Percentiles rank a stretch among this genome's conserved stretches.
Evolutionary conservation across 92 coral and sea anemone genomes (phyloP).

Genomic region (Palythoa heliodiscus): DNA sequence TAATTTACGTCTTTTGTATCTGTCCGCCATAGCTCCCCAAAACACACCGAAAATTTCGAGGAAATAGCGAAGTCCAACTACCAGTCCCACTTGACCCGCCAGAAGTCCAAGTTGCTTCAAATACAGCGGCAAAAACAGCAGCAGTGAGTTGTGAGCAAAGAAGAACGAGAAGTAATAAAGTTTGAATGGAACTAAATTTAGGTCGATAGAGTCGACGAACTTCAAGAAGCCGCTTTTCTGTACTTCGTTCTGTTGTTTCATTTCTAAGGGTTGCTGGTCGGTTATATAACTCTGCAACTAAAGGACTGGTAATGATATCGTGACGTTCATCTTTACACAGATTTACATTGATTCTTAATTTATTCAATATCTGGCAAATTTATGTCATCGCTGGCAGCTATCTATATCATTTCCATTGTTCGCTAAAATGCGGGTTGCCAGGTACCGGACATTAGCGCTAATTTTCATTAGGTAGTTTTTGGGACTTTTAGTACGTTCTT

Average conservation of each 20-base stretch:
- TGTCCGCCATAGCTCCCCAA: slow-evolving; percentile 56
- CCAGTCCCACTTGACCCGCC: slow-evolving; percentile 50
- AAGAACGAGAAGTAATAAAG: slow-evolving; percentile 54
- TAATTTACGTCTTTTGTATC: slow-evolving; percentile 50
- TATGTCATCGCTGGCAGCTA: too few species aligned
- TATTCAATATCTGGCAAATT: background rate
- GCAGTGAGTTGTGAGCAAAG: slow-evolving; percentile 48
- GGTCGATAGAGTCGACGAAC: slow-evolving; percentile 19
- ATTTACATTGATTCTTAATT: too few species aligned
- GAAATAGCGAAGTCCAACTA: slow-evolving; percentile 49
- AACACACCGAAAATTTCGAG: slow-evolving; percentile 54
- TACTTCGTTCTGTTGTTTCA: background rate
- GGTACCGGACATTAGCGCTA: too few species aligned
- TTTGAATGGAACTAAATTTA: slow-evolving; percentile 49
- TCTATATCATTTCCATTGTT: too few species aligned
- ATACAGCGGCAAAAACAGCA: slow-evolving; percentile 55
- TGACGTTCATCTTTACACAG: too few species aligned
- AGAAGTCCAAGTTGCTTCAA: slow-evolving; percentile 55
- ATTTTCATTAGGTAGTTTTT: too few species aligned
- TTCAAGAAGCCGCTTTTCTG: background rate
- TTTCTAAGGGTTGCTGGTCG: background rate
- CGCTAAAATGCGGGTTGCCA: too few species aligned
- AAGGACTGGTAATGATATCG: background rate
- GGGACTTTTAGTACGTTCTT: too few species aligned
- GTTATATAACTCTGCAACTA: background rate